These are phyloP conservation scores for Drosophila albomicans DNA, from an alignment of 1,140 invertebrate genomes.

Conservation along the genomic window DNA sequence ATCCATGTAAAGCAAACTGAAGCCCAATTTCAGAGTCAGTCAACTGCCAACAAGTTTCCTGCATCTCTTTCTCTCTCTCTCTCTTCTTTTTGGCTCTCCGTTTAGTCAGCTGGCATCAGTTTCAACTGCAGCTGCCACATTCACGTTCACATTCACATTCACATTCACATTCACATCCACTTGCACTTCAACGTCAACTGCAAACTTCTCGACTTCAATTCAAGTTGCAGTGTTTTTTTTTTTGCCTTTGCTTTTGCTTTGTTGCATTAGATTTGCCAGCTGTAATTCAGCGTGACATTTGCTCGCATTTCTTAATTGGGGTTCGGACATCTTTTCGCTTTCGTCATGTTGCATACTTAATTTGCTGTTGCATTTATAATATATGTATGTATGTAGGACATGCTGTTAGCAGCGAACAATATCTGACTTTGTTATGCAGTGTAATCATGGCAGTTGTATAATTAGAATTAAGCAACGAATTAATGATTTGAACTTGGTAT, in stretches of 20 bases:
- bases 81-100: not conserved
- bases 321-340: slow-evolving; percentile 6
- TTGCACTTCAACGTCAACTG: slow-evolving; percentile 6
- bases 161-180: too few relatives aligned
- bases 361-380: slow-evolving; percentile 6
- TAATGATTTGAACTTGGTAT: too few relatives aligned
- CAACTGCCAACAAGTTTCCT: slow-evolving; percentile 26
- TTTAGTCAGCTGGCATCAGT: slow-evolving; percentile 30
- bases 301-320: slow-evolving; percentile 60
- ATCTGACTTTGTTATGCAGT: too few relatives aligned
- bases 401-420: too few relatives aligned
- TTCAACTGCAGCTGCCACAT: slow-evolving; percentile 31
- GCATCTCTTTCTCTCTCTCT: not conserved
- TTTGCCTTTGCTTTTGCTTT: not conserved
- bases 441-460: too few relatives aligned
- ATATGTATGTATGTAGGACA: not conserved
- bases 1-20: not conserved
- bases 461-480: too few relatives aligned
- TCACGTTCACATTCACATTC: not conserved
- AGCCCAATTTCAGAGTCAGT: slow-evolving; percentile 20
- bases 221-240: not conserved
- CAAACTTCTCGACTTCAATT: slow-evolving; percentile 8
- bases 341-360: slow-evolving; percentile 1
- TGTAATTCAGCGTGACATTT: slow-evolving; percentile 45
- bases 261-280: too few relatives aligned